A percentile compares a stretch with the other conserved stretches of the same genome.
phyloP scores from a whole-genome alignment of 2,113 vertebrate species.

The Callionymus lyra region DNA sequence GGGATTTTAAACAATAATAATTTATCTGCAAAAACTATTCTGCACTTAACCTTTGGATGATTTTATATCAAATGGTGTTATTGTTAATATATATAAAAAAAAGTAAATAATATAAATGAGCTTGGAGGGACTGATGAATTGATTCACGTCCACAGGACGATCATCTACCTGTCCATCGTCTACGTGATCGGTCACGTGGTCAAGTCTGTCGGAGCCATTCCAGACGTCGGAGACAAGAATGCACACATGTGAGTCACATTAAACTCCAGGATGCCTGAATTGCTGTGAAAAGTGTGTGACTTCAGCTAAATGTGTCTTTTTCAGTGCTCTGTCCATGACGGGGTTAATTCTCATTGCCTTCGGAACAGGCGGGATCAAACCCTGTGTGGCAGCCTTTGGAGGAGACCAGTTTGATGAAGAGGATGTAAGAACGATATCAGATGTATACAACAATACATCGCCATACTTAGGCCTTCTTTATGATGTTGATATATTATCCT shows the following conservation, averaged over 20 bases:
- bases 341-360: slow-evolving; percentile 88
- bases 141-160: slow-evolving; percentile 72
- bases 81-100: no score
- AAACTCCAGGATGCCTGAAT: not conserved
- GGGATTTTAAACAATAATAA: no score
- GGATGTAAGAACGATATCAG: slow-evolving; percentile 70
- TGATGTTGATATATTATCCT: no score
- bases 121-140: not conserved
- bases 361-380: slow-evolving; percentile 96
- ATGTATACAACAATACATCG: not conserved
- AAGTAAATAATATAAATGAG: no score
- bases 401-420: slow-evolving; percentile 95
- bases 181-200: slow-evolving; percentile 91
- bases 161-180: slow-evolving; percentile 89
- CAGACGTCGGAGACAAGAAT: slow-evolving; percentile 70
- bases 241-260: slow-evolving; percentile 80
- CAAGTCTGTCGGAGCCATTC: slow-evolving; percentile 91
- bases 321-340: slow-evolving; percentile 74
- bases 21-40: no score
- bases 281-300: not conserved
- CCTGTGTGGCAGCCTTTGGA: slow-evolving; percentile 93
- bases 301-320: slow-evolving; percentile 1
- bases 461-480: not conserved
- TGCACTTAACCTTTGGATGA: no score
- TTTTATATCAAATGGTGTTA: no score